A percentile compares a stretch with the other conserved stretches of the same genome.
Evolutionary conservation across 2,797 vertebrate species (phyloP).

Genomic region (Eutrigla gurnardus): DNA sequence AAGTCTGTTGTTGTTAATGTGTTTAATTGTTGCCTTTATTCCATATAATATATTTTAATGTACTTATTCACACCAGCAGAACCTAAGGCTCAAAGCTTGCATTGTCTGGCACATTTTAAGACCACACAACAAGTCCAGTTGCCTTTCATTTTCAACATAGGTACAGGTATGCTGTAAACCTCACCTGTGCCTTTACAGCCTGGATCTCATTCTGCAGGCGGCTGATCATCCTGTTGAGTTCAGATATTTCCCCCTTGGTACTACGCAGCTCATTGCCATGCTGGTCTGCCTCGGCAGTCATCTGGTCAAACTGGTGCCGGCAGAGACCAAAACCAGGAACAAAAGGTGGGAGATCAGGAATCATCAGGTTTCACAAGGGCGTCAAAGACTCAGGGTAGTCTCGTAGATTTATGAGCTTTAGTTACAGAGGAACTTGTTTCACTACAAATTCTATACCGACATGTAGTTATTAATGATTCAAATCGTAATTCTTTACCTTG

Average conservation of each 20-base stretch:
- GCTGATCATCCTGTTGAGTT: conserved; percentile 72
- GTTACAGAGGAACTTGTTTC: conserved; percentile 10
- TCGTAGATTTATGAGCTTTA: background rate
- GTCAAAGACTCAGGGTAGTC: background rate
- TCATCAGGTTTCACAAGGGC: conserved; percentile 5
- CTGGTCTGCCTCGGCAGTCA: conserved; percentile 62
- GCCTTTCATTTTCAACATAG: background rate
- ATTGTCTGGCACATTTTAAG: background rate
- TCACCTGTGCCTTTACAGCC: conserved; percentile 72
- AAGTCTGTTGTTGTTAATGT: background rate
- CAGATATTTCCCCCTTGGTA: conserved; percentile 72
- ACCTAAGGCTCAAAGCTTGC: background rate
- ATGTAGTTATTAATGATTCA: background rate
- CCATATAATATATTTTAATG: no score
- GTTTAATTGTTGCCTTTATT: background rate
- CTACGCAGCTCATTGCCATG: conserved; percentile 59
- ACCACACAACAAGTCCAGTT: background rate
- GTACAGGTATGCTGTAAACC: background rate
- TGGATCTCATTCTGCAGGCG: conserved; percentile 72
- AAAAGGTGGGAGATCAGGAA: conserved; percentile 10
- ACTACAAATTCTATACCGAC: background rate
- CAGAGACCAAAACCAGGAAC: conserved; percentile 22
- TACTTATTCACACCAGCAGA: no score
- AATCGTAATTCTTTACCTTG: conserved; percentile 81
- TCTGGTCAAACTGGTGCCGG: conserved; percentile 74